phyloP scores from a whole-genome alignment of 2,797 vertebrate genomes.

The Lemur catta region DNA sequence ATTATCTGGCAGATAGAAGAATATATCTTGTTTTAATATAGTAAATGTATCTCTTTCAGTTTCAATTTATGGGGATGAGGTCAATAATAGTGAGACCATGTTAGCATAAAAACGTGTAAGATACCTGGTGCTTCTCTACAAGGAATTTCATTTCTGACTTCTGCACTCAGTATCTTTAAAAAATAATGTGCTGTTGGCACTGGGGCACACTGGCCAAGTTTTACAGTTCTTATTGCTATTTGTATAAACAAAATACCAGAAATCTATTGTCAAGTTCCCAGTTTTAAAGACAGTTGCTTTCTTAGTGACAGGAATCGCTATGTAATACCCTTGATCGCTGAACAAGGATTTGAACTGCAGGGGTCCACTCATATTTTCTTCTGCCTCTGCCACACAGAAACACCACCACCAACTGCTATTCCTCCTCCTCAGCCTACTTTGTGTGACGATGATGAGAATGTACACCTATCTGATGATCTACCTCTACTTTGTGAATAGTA shows the following conservation, averaged over 20 bases:
- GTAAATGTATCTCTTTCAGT: not conserved
- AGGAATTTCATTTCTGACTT: not conserved
- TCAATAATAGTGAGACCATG: not conserved
- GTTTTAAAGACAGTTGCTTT: not conserved
- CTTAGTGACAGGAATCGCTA: not conserved
- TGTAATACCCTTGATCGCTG: not conserved
- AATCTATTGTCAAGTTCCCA: not conserved
- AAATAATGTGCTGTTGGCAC: not conserved
- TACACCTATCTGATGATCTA: not conserved
- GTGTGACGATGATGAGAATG: not conserved
- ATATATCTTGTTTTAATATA: not conserved
- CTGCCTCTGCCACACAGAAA: not conserved
- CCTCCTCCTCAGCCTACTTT: not conserved
- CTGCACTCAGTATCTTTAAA: not conserved
- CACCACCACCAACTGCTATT: not conserved
- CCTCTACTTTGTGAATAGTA: not conserved
- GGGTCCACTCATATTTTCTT: not conserved
- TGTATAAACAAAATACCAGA: too few relatives aligned
- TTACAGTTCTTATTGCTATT: not conserved
- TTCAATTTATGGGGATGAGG: not conserved
- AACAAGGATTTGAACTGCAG: not conserved
- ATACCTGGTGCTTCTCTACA: not conserved
- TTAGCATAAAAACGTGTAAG: not conserved
- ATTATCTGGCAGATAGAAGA: not conserved
- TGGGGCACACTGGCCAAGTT: not conserved